A percentile compares a stretch with the other conserved stretches of the same genome.
These are phyloP conservation scores for Emydocephalus ijimae DNA, from an alignment of 2,113 vertebrate species.

Conservation along the genomic window DNA sequence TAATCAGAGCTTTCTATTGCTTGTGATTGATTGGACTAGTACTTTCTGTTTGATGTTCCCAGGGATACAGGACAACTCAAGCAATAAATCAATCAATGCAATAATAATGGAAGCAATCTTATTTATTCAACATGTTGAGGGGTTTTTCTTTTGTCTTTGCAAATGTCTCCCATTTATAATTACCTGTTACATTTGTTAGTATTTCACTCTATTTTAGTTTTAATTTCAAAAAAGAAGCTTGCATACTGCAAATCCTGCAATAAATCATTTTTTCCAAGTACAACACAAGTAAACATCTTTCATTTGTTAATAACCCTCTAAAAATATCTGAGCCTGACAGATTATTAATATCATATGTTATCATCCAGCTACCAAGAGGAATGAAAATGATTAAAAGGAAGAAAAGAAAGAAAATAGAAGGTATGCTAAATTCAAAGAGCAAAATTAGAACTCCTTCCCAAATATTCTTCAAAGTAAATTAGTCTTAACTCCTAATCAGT, in stretches of 20 bases:
- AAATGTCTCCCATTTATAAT: conserved; percentile 28
- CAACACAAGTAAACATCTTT: conserved; percentile 16
- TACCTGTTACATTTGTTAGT: conserved; percentile 24
- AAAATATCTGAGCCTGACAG: conserved; percentile 40
- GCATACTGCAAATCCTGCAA: conserved; percentile 30
- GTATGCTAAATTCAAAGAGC: conserved; percentile 39
- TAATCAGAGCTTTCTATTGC: background rate
- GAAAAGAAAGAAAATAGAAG: conserved; percentile 50
- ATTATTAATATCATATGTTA: conserved; percentile 49
- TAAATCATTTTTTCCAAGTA: conserved; percentile 38
- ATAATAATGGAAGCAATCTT: background rate
- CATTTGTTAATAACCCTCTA: conserved; percentile 22
- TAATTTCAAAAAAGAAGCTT: conserved; percentile 49
- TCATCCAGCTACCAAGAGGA: conserved; percentile 44
- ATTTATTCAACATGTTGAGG: conserved; percentile 4
- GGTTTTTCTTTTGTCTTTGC: conserved; percentile 26
- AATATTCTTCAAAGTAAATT: conserved; percentile 53
- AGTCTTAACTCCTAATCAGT: conserved; percentile 61
- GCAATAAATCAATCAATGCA: background rate
- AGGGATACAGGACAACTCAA: background rate
- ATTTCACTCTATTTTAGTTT: conserved; percentile 21
- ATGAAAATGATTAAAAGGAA: conserved; percentile 29
- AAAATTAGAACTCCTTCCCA: conserved; percentile 50
- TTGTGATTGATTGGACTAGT: background rate
- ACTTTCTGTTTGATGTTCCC: background rate